Evolutionary conservation across 2,113 vertebrate genomes (phyloP), one percentile per base, ranked within the genome.

Genomic region (Collichthys lucidus): DNA sequence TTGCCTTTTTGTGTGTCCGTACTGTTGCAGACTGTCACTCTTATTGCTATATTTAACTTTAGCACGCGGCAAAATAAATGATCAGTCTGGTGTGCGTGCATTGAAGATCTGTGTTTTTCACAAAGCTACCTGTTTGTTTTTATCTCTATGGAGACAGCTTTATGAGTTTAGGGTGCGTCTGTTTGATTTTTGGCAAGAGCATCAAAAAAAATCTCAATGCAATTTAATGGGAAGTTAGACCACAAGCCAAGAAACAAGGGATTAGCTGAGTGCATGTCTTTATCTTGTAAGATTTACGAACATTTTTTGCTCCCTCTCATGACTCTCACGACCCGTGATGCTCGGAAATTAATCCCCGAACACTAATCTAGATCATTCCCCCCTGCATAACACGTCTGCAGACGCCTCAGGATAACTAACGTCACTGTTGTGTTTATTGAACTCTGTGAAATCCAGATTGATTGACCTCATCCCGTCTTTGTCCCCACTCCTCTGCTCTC

Each of bases 361-460:
- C 10, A 62, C 5, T 10, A 11, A 47, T 60, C 4, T 63, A 2
- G 20, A 52, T 10, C 29, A 55, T 52, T 5, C 20, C 42, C 17
- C 20, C 4, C n/a, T 42, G 0, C 15, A 6, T 17, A 19, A 46
- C 49, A 3, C 16, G 10, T 52, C 55, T 53, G 9, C 79, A 61
- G 5, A 3, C 31, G 6, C 47, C 4, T 57, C 31, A 29, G 31
- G 61, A 31, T 35, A 24, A 46, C 55, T 60, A 40, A 40, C 44
- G 17, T 53, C 60, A 1, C 40, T n/a, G 56, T 52, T 16, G n/a
- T n/a, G n/a, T n/a, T n/a, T 64, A 55, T 79, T 50, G 40, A 79
- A 50, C 53, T 1, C 22, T 55, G 40, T 77, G 46, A 82, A 62
- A 81, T 88, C 74, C 24, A 2, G 20, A 84, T 87, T 57, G 73